phyloP scores from a whole-genome alignment of 1,140 invertebrate genomes.

The Solenopsis invicta region DNA sequence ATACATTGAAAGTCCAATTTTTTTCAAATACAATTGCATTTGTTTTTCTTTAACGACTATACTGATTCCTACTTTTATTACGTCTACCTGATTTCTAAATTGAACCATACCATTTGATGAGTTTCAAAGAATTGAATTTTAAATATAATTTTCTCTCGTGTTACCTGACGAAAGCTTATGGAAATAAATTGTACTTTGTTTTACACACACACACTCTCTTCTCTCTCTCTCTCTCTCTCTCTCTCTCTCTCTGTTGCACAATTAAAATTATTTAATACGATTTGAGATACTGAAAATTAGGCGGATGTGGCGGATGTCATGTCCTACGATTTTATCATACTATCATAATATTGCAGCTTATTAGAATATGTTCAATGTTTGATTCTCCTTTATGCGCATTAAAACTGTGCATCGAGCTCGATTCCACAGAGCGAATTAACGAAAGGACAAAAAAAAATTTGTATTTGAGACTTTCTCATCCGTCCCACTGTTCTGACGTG shows the following conservation, averaged over 20 bases:
- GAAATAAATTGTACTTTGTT: not conserved
- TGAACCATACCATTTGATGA: conserved; percentile 27
- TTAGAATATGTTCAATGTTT: conserved; percentile 22
- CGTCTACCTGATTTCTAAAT: conserved; percentile 42
- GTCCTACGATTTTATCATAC: not conserved
- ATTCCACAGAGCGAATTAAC: conserved; percentile 38
- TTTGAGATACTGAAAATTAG: not conserved
- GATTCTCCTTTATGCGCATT: conserved; percentile 17
- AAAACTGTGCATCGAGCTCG: conserved; percentile 43
- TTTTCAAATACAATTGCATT: not conserved
- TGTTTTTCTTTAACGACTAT: no score
- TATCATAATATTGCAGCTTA: not conserved
- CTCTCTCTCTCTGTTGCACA: no score
- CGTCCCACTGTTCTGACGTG: conserved; percentile 13
- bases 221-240: no score
- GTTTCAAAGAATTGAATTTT: not conserved
- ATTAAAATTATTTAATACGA: conserved; percentile 18
- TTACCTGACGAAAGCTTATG: not conserved
- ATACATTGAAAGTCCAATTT: conserved; percentile 57
- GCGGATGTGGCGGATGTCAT: not conserved
- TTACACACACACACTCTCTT: no score
- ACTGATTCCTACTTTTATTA: conserved; percentile 42
- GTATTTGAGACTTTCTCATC: conserved; percentile 57
- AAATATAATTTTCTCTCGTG: not conserved
- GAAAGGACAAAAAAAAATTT: conserved; percentile 38